Base-by-base conservation (phyloP, 1,140 invertebrate genomes). In the Eurosta solidaginis region DNA sequence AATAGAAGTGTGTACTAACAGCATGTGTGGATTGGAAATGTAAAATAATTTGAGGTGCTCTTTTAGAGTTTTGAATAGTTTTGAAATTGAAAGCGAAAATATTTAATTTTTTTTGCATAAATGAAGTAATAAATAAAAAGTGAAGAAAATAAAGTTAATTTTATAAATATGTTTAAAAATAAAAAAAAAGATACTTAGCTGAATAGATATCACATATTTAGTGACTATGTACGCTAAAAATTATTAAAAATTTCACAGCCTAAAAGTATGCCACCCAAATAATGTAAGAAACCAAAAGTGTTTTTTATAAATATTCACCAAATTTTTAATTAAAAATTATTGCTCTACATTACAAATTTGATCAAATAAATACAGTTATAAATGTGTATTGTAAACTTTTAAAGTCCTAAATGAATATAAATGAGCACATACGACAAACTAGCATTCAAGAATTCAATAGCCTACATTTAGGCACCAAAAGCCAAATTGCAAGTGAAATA, bases 391-490 rank as follows among this genome's bases (percentile, higher is more conserved):
- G n/a, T n/a, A n/a, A n/a, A n/a, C n/a, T n/a, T n/a, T n/a, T n/a
- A n/a, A n/a, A n/a, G n/a, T n/a, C n/a, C n/a, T n/a, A n/a, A 12
- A 22, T 52, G 2, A 9, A 14, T 52, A 17, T 22, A 17, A 6
- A 52, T 52, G n/a, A 0, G n/a, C 3, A 29, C 33, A 22, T 17
- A 17, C 33, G 54, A 63, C 29, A 63, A n/a, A 2, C 14, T 29
- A 0, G 12, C 9, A 47, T n/a, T n/a, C 45, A 12, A 1, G 14
- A 17, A 12, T 12, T 47, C 14, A 47, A 22, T 40, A 68, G 59
- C 59, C 59, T 68, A 68, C 59, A 68, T 68, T 68, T 68, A 40
- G 59, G 59, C 7, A 33, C 59, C 36, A 68, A 68, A 40, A 40
- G 59, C 17, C 59, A 68, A 68, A 68, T 40, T 22, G 33, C n/a